Percentiles rank a stretch among this genome's conserved stretches.
phyloP scores from a whole-genome alignment of 2,797 vertebrate genomes.

The Chanos chanos region DNA sequence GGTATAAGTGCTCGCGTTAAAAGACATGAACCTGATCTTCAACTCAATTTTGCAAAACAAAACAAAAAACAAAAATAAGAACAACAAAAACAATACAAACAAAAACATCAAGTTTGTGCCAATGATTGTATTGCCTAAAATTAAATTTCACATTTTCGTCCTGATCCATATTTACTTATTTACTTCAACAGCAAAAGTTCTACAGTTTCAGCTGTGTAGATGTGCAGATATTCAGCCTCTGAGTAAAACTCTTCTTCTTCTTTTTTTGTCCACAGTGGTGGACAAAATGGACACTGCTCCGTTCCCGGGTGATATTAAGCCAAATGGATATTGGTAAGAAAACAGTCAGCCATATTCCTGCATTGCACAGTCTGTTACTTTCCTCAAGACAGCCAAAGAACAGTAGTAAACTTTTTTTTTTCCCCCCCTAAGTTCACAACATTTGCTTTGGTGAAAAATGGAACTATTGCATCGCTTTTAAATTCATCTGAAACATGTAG shows the following conservation, averaged over 20 bases:
- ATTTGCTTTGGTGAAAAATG: background rate
- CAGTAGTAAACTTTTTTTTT: background rate
- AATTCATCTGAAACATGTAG: background rate
- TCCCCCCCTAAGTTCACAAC: background rate
- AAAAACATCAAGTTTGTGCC: conserved; percentile 21
- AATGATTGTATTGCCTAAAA: conserved; percentile 40
- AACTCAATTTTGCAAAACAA: no score
- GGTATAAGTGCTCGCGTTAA: conserved; percentile 1
- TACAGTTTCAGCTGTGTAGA: background rate
- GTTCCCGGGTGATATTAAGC: background rate
- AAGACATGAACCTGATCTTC: background rate
- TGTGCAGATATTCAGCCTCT: background rate
- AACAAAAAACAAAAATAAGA: background rate
- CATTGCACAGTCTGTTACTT: background rate
- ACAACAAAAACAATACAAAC: conserved; percentile 4
- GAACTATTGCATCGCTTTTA: conserved; percentile 15
- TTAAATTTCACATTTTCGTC: conserved; percentile 39
- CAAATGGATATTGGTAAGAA: conserved; percentile 8
- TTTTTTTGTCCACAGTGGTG: no score
- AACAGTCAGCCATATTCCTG: conserved; percentile 31
- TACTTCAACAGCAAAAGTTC: no score
- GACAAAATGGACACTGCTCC: background rate
- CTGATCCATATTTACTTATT: conserved; percentile 15
- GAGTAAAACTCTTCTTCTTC: background rate
- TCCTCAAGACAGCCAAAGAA: background rate